Evolutionary conservation across 2,888 invertebrate genomes (phyloP).

Genomic region (Cepaea hortensis): DNA sequence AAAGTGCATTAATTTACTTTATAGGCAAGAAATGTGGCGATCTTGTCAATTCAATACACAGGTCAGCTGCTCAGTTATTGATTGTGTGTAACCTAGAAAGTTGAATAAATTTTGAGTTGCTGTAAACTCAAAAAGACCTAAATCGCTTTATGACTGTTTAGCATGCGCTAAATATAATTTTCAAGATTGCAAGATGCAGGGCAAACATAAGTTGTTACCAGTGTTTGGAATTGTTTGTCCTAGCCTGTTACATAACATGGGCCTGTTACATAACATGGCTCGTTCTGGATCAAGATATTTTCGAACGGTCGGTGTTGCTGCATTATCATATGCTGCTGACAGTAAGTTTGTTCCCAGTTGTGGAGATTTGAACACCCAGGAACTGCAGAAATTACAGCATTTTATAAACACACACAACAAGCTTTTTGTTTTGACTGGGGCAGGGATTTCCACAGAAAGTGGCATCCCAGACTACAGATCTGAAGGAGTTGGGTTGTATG

Average conservation of each 20-base stretch:
- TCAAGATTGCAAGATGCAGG: not conserved
- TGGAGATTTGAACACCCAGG: constrained; percentile 79
- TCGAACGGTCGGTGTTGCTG: not conserved
- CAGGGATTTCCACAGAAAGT: constrained; percentile 94
- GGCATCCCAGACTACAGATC: constrained; percentile 88
- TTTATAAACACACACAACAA: constrained; percentile 79
- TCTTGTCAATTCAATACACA: too few species aligned
- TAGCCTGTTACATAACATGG: not conserved
- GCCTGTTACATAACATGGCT: not conserved
- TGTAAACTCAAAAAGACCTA: not conserved
- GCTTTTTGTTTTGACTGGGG: constrained; percentile 89
- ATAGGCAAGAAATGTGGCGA: too few species aligned
- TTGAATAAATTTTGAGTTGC: not conserved
- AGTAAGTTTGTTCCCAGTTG: constrained; percentile 85
- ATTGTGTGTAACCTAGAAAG: too few species aligned
- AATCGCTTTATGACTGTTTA: too few species aligned
- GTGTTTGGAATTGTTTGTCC: not conserved
- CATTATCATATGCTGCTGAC: constrained; percentile 10
- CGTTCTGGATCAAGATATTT: not conserved
- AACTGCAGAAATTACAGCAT: constrained; percentile 78
- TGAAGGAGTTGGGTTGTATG: constrained; percentile 92
- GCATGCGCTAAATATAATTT: too few species aligned
- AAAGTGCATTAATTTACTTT: too few species aligned
- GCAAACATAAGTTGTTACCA: not conserved
- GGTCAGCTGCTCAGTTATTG: too few species aligned